These are phyloP conservation scores for Synanthedon formicaeformis DNA, from an alignment of 2,888 invertebrate genomes.

Conservation along the genomic window DNA sequence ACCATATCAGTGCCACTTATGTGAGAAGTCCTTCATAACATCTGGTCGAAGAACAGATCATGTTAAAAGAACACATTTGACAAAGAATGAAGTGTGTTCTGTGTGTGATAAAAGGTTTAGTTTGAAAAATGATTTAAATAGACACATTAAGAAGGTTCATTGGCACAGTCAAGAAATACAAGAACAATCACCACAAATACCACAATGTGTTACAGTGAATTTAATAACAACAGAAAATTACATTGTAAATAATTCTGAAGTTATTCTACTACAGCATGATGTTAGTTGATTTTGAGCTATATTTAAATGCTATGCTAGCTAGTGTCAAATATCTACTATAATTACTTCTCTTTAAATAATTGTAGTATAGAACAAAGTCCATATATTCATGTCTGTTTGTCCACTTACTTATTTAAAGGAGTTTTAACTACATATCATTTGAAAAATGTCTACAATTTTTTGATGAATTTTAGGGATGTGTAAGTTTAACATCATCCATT, in stretches of 20 bases:
- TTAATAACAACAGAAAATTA: neutral
- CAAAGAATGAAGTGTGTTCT: conserved; percentile 27
- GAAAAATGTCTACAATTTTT: too few species aligned
- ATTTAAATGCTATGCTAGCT: too few species aligned
- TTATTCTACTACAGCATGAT: neutral
- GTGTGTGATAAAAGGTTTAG: conserved; percentile 40
- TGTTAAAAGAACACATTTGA: conserved; percentile 34
- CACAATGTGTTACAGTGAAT: neutral
- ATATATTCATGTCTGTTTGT: too few species aligned
- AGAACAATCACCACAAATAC: neutral
- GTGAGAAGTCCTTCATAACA: conserved; percentile 31
- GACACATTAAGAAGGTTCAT: conserved; percentile 34
- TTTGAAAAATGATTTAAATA: conserved; percentile 36
- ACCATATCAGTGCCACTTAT: conserved; percentile 34
- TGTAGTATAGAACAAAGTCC: too few species aligned
- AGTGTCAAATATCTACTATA: too few species aligned
- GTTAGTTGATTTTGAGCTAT: neutral
- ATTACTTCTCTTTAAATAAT: too few species aligned
- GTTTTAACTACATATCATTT: too few species aligned
- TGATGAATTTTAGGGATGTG: too few species aligned
- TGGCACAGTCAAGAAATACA: conserved; percentile 2
- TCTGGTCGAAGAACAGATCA: conserved; percentile 38
- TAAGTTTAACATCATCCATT: too few species aligned
- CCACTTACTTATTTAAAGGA: too few species aligned
- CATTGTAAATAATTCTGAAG: neutral